A percentile compares a stretch with the other conserved stretches of the same genome.
Conservation (phyloP, 1,140 invertebrate genomes). For the Gryllus bimaculatus region DNA sequence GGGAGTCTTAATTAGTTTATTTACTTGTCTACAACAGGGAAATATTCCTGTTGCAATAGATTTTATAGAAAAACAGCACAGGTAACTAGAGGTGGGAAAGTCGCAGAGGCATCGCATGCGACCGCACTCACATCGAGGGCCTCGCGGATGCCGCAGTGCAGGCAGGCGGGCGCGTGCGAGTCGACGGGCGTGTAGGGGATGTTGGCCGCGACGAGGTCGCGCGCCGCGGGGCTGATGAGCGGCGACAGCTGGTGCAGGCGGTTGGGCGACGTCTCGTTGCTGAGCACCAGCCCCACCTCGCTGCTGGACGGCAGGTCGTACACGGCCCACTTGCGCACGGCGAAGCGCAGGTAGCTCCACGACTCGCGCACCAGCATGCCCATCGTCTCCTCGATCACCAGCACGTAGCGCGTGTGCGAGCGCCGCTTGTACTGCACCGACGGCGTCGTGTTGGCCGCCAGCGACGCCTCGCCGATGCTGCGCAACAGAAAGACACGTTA, state of each 20-base stretch:
- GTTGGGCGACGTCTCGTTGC: conserved; percentile 34
- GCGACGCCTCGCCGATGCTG: conserved; percentile 8
- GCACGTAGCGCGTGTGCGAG: conserved; percentile 39
- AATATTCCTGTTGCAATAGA: too few species aligned
- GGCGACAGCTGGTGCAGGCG: conserved; percentile 28
- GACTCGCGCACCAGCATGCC: conserved; percentile 45
- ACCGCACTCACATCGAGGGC: conserved; percentile 34
- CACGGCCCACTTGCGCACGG: conserved; percentile 45
- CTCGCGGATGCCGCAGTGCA: conserved; percentile 40
- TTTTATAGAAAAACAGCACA: too few species aligned
- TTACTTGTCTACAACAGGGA: too few species aligned
- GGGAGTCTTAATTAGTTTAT: too few species aligned
- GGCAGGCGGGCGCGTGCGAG: conserved; percentile 35
- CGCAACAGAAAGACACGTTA: not conserved
- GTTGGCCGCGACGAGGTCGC: conserved; percentile 38
- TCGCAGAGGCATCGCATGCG: not conserved
- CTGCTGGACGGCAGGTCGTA: conserved; percentile 40
- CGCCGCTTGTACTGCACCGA: conserved; percentile 39
- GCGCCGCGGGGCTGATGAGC: conserved; percentile 28
- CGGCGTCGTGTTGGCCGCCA: conserved; percentile 29
- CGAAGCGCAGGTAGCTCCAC: conserved; percentile 46
- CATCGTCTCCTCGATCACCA: conserved; percentile 44
- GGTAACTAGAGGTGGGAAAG: too few species aligned
- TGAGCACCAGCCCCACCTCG: conserved; percentile 37
- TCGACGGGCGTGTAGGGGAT: conserved; percentile 42